Percentiles rank a stretch among this genome's conserved stretches.
Conservation (phyloP, 2,113 vertebrate species). For the Dendropsophus ebraccatus region DNA sequence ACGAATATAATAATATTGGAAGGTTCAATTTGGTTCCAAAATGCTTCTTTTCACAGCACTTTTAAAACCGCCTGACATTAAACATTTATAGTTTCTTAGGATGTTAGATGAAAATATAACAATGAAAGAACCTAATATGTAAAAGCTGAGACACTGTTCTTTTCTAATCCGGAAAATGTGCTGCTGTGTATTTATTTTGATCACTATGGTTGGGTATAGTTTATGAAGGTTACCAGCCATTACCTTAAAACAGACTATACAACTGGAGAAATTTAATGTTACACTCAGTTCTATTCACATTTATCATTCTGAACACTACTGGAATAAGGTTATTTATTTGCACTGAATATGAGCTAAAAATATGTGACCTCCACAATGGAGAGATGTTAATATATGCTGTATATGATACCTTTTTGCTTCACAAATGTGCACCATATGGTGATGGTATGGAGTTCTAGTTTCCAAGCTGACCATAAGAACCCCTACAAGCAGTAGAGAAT, state of each 20-base stretch:
- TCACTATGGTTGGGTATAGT: constrained; percentile 1
- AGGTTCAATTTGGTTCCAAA: constrained; percentile 68
- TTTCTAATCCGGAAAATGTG: neutral
- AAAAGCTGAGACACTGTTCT: constrained; percentile 28
- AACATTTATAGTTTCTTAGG: constrained; percentile 71
- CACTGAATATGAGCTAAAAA: neutral
- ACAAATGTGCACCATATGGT: neutral
- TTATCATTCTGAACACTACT: neutral
- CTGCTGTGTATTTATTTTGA: constrained; percentile 21
- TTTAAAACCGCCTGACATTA: constrained; percentile 69
- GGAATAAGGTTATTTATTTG: neutral
- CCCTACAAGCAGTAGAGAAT: too few relatives aligned
- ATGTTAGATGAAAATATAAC: constrained; percentile 69
- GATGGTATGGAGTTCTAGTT: too few relatives aligned
- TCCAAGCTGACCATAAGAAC: too few relatives aligned
- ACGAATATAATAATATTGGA: constrained; percentile 68
- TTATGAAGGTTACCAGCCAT: neutral
- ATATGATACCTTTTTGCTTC: neutral
- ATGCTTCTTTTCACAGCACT: constrained; percentile 64
- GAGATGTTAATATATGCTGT: neutral
- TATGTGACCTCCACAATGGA: neutral
- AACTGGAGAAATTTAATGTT: neutral
- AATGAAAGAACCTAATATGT: constrained; percentile 19
- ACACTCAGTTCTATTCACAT: neutral
- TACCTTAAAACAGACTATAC: neutral